phyloP scores from a whole-genome alignment of 2,113 vertebrate species.

The Salvator merianae region DNA sequence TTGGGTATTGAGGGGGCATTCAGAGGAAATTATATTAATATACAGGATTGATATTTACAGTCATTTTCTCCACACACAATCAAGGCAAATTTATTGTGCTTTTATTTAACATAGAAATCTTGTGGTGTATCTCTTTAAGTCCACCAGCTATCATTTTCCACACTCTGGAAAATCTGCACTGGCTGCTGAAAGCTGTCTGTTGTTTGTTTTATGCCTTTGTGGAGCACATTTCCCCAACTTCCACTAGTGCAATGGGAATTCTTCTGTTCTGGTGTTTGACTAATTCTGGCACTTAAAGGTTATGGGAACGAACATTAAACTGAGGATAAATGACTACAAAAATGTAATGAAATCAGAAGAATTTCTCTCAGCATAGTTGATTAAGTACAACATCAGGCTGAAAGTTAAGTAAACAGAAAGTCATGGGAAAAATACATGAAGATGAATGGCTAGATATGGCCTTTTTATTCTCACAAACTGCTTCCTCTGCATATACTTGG shows the following conservation, averaged over 20 bases:
- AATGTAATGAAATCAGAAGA: slow-evolving; percentile 65
- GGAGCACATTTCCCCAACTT: slow-evolving; percentile 51
- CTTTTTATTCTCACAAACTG: slow-evolving; percentile 45
- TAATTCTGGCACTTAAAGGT: slow-evolving; percentile 65
- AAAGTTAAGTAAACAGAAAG: slow-evolving; percentile 69
- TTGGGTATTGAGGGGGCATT: neutral
- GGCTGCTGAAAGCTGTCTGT: slow-evolving; percentile 45
- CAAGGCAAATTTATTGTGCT: slow-evolving; percentile 36
- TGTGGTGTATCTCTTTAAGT: slow-evolving; percentile 7
- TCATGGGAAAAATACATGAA: slow-evolving; percentile 49
- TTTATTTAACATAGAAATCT: slow-evolving; percentile 18
- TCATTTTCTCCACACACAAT: slow-evolving; percentile 13
- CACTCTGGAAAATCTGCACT: slow-evolving; percentile 10
- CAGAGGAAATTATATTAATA: slow-evolving; percentile 24
- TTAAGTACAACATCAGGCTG: slow-evolving; percentile 62
- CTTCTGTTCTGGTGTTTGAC: slow-evolving; percentile 54
- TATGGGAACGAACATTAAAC: slow-evolving; percentile 71
- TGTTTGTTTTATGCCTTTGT: slow-evolving; percentile 59
- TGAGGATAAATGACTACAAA: slow-evolving; percentile 55
- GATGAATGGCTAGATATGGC: slow-evolving; percentile 35
- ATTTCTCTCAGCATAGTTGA: slow-evolving; percentile 63
- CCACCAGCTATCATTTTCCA: slow-evolving; percentile 10
- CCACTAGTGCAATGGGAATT: slow-evolving; percentile 58
- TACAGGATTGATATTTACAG: neutral
- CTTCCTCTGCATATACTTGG: slow-evolving; percentile 28